Evolutionary conservation across 2,113 vertebrate genomes (phyloP).

Genomic region (Tragelaphus imberbis): DNA sequence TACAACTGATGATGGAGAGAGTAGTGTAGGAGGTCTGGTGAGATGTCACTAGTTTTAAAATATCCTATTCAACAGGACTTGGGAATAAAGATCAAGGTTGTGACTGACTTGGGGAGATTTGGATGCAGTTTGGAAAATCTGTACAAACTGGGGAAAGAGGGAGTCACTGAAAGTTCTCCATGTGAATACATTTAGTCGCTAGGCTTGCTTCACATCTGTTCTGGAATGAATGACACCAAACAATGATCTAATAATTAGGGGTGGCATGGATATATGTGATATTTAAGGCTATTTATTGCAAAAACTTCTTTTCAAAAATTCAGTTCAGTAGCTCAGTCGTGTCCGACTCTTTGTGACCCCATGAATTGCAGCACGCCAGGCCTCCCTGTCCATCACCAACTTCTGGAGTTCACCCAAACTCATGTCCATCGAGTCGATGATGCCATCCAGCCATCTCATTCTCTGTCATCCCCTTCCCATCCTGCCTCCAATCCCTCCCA

Average conservation of each 20-base stretch:
- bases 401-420: no score
- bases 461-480: no score
- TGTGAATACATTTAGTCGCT: not conserved
- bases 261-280: not conserved
- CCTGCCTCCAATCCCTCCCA: no score
- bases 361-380: no score
- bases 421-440: no score
- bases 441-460: no score
- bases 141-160: not conserved
- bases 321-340: accelerated
- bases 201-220: not conserved
- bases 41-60: not conserved
- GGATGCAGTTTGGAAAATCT: not conserved
- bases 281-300: not conserved
- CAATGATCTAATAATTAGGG: not conserved
- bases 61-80: not conserved
- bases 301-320: not conserved
- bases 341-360: no score
- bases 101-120: not conserved
- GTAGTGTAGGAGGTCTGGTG: not conserved
- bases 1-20: not conserved
- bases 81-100: not conserved
- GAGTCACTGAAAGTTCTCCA: not conserved
- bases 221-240: not conserved
- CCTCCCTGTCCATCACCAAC: no score